These are phyloP conservation scores for Heterotis niloticus DNA, from an alignment of 2,113 vertebrate genomes.

Conservation along the genomic window DNA sequence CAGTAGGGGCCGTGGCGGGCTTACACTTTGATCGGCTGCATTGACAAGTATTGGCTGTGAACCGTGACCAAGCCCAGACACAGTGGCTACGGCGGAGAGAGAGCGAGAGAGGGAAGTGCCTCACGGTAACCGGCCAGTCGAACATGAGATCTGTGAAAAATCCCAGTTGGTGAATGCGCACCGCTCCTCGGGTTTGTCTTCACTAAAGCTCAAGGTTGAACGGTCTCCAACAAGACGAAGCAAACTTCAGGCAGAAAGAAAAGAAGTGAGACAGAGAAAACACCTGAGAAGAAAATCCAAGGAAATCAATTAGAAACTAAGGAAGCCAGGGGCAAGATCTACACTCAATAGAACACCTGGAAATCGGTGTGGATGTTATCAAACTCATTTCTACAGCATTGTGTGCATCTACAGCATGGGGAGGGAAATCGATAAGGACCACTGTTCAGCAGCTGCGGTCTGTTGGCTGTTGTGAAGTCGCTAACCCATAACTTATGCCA, in stretches of 20 bases:
- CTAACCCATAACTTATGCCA: not conserved
- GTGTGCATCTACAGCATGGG: constrained; percentile 5
- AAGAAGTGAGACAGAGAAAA: not conserved
- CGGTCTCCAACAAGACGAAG: too few relatives aligned
- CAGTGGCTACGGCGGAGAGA: too few relatives aligned
- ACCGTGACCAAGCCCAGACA: too few relatives aligned
- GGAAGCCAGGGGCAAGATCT: not conserved
- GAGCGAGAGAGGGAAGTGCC: too few relatives aligned
- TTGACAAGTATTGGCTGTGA: too few relatives aligned
- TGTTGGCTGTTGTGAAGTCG: too few relatives aligned
- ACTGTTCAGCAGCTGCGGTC: not conserved
- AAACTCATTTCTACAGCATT: constrained; percentile 18
- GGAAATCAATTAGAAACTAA: not conserved
- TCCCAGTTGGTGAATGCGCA: too few relatives aligned
- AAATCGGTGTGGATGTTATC: constrained; percentile 28
- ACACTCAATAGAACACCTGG: constrained; percentile 33
- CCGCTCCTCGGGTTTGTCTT: not conserved
- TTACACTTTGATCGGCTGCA: too few relatives aligned
- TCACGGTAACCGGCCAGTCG: too few relatives aligned
- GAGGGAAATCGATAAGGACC: constrained; percentile 8
- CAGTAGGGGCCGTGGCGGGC: too few relatives aligned
- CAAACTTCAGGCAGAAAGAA: not conserved
- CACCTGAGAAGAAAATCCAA: not conserved
- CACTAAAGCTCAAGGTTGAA: not conserved
- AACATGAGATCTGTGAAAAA: too few relatives aligned